Evolutionary conservation across 2,888 invertebrate genomes (phyloP).

Genomic region (Norana najaformis): DNA sequence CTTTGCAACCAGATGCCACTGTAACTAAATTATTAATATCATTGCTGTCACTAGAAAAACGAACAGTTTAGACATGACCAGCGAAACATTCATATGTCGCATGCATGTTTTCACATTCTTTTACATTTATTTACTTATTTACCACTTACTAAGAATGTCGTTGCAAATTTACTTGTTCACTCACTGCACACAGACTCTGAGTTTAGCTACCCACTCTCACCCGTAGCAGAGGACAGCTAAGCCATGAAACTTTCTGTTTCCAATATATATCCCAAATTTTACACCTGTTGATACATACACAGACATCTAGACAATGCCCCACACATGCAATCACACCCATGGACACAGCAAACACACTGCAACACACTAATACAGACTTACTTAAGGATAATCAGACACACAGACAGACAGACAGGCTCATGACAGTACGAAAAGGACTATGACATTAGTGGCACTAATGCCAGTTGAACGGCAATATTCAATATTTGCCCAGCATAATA

Average conservation of each 20-base stretch:
- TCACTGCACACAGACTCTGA: too few species aligned
- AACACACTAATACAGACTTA: not conserved
- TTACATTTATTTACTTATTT: not conserved
- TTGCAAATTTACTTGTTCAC: not conserved
- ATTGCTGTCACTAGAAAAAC: too few species aligned
- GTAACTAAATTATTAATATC: too few species aligned
- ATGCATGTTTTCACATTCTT: too few species aligned
- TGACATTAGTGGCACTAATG: not conserved
- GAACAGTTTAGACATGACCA: too few species aligned
- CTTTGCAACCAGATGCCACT: too few species aligned
- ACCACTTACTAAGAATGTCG: too few species aligned
- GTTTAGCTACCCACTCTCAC: too few species aligned
- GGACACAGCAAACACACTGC: not conserved
- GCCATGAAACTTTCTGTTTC: not conserved
- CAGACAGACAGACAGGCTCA: not conserved
- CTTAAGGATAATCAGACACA: not conserved
- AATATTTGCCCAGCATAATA: not conserved
- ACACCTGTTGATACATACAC: not conserved
- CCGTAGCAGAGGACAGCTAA: not conserved
- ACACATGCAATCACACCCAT: not conserved
- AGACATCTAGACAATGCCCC: not conserved
- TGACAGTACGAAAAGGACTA: not conserved
- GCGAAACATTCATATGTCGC: too few species aligned
- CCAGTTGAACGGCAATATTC: not conserved
- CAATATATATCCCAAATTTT: not conserved